Percentiles rank a stretch among this genome's conserved stretches.
phyloP scores from a whole-genome alignment of 2,113 vertebrate species.

The Archocentrus centrarchus region DNA sequence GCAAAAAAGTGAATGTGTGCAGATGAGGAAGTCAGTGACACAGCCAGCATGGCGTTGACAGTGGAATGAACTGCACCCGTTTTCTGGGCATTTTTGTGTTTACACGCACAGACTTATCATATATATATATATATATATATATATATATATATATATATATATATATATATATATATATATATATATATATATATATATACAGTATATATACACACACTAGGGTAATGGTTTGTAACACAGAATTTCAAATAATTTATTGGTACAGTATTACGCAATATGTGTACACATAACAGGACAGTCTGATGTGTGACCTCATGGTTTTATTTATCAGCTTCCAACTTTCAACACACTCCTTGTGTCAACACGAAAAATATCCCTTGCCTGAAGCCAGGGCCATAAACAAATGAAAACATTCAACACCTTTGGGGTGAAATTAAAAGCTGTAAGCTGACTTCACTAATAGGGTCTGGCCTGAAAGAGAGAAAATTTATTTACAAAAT shows the following conservation, averaged over 20 bases:
- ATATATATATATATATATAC: not conserved
- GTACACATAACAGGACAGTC: not conserved
- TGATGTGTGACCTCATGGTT: not conserved
- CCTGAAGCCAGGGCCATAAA: not conserved
- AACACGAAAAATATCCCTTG: not conserved
- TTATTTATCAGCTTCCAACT: not conserved
- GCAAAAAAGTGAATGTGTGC: constrained; percentile 16
- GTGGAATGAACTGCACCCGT: not conserved
- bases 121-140: too few species aligned
- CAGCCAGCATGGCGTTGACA: constrained; percentile 11
- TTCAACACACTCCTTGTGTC: not conserved
- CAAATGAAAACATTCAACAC: not conserved
- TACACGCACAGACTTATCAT: not conserved
- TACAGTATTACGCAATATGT: not conserved
- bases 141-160: not conserved
- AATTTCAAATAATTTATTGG: not conserved
- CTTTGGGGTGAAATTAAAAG: not conserved
- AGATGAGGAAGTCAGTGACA: constrained; percentile 9
- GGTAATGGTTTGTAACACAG: not conserved
- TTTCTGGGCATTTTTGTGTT: not conserved
- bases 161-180: not conserved
- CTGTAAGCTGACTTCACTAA: not conserved
- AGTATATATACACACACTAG: not conserved
- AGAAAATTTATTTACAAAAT: constrained; percentile 4
- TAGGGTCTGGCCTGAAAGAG: not conserved